phyloP scores from a whole-genome alignment of 2,113 vertebrate species.

The Bungarus multicinctus region DNA sequence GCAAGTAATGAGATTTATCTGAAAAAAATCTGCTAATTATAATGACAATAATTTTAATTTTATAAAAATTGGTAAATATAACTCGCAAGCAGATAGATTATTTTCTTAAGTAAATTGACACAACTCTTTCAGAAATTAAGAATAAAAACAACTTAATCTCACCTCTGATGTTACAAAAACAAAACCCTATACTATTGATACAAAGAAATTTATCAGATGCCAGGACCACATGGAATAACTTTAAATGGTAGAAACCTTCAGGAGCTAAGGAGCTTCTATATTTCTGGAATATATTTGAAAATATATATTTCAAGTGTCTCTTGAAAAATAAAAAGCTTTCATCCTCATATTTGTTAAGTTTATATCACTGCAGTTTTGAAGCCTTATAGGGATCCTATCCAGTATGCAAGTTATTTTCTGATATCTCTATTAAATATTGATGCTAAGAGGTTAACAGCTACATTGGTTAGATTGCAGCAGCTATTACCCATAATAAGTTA shows the following conservation, averaged over 20 bases:
- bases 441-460: neutral
- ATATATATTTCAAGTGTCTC: neutral
- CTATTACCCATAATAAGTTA: neutral
- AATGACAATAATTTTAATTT: neutral
- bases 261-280: neutral
- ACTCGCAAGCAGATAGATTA: neutral
- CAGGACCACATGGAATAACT: neutral
- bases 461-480: neutral
- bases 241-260: neutral
- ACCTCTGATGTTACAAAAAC: neutral
- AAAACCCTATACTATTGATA: neutral
- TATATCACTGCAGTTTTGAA: neutral
- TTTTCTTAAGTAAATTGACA: neutral
- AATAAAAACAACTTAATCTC: neutral
- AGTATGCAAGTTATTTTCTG: neutral
- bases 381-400: neutral
- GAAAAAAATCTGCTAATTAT: neutral
- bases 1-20: neutral
- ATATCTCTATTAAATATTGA: neutral
- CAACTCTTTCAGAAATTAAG: neutral
- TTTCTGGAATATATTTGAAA: neutral
- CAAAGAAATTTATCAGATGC: neutral
- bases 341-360: neutral
- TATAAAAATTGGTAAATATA: neutral
- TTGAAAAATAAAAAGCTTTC: neutral